Percentiles rank a stretch among this genome's conserved stretches.
Conservation (phyloP, 2,888 invertebrate species). For the Nomada flava region DNA sequence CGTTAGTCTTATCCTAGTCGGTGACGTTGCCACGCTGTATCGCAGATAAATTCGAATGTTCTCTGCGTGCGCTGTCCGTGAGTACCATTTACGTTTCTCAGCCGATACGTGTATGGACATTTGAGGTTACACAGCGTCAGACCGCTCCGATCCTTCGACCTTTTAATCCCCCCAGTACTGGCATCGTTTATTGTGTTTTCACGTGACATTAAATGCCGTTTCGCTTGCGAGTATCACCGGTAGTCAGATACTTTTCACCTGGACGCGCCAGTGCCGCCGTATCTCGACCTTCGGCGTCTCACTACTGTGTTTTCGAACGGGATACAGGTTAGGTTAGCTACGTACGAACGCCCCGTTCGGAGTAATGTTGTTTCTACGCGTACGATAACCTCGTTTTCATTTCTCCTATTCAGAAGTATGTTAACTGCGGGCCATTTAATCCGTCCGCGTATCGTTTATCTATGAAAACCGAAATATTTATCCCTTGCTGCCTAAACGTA, state of each 20-base stretch:
- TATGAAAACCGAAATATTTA: too few relatives aligned
- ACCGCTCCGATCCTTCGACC: neutral
- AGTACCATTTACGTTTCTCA: neutral
- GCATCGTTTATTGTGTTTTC: slow-evolving; percentile 16
- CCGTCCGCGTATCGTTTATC: too few relatives aligned
- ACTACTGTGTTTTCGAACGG: slow-evolving; percentile 20
- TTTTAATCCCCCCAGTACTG: neutral
- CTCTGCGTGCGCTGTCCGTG: slow-evolving; percentile 12
- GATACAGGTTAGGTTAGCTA: slow-evolving; percentile 40
- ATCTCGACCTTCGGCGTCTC: slow-evolving; percentile 29
- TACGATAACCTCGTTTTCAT: slow-evolving; percentile 2
- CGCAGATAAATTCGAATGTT: slow-evolving; percentile 32
- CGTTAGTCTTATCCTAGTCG: slow-evolving; percentile 6
- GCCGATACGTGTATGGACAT: slow-evolving; percentile 6
- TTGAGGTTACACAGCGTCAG: slow-evolving; percentile 30
- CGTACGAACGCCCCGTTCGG: neutral
- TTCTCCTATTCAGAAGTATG: neutral
- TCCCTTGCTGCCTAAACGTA: too few relatives aligned
- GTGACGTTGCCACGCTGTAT: slow-evolving; percentile 20
- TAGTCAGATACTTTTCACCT: neutral
- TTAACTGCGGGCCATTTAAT: too few relatives aligned
- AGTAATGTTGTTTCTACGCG: slow-evolving; percentile 7
- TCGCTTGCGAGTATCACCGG: neutral
- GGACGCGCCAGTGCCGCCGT: neutral
- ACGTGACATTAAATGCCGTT: slow-evolving; percentile 24